Conservation (phyloP, 2,113 vertebrate species). For the Globicephala melas region DNA sequence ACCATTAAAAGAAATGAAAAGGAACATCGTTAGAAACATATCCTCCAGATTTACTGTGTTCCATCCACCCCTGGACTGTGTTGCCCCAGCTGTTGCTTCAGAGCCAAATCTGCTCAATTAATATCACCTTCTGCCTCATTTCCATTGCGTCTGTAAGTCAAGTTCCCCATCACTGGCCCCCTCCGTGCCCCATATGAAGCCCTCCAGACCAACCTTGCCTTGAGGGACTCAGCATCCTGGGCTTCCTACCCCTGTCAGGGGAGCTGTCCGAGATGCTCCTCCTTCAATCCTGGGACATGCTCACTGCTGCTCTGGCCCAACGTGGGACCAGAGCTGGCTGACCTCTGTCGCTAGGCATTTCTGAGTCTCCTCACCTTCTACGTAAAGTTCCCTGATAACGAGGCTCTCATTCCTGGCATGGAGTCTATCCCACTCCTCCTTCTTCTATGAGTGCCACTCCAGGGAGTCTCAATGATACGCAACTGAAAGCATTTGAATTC, state of each 20-base stretch:
- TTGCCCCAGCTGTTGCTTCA: neutral
- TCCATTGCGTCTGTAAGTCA: neutral
- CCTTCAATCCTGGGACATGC: neutral
- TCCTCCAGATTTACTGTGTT: constrained; percentile 14
- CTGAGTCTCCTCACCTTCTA: neutral
- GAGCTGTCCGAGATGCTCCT: neutral
- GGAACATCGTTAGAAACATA: neutral
- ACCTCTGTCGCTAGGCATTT: neutral
- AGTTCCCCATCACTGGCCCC: neutral
- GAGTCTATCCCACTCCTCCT: neutral
- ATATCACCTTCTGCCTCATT: constrained; percentile 12
- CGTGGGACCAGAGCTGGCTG: neutral
- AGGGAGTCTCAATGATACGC: neutral
- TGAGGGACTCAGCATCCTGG: neutral
- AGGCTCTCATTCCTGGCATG: neutral
- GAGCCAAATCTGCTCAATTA: constrained; percentile 7
- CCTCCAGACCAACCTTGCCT: neutral
- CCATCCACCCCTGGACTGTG: neutral
- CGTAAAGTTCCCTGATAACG: neutral
- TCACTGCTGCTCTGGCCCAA: neutral
- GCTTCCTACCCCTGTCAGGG: neutral
- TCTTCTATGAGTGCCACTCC: neutral
- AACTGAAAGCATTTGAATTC: neutral
- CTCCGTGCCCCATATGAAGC: neutral
- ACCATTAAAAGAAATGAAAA: constrained; percentile 23